Evolutionary conservation across 2,797 vertebrate species (phyloP).

Genomic region (Lagodon rhomboides): DNA sequence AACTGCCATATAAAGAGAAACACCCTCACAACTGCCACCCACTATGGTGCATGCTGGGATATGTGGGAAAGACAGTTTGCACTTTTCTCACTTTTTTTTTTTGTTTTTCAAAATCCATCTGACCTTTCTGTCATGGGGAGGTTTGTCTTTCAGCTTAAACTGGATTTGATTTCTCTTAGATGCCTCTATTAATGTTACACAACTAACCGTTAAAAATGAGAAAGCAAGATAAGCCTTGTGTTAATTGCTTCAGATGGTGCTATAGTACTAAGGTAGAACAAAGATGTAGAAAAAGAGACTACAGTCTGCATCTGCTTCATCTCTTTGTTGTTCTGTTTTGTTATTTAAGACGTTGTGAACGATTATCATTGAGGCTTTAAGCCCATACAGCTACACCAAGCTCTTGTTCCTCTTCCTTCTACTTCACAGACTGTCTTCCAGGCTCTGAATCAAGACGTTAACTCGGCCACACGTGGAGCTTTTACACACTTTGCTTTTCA

Average conservation of each 20-base stretch:
- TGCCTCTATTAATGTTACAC: conserved; percentile 59
- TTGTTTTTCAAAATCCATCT: conserved; percentile 15
- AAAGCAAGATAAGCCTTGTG: conserved; percentile 63
- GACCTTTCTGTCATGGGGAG: conserved; percentile 47
- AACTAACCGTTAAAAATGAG: conserved; percentile 49
- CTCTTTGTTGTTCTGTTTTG: conserved; percentile 44
- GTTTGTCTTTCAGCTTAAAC: conserved; percentile 58
- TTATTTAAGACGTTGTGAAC: conserved; percentile 60
- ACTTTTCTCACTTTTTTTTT: conserved; percentile 57
- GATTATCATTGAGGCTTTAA: conserved; percentile 47
- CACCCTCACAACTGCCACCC: conserved; percentile 77
- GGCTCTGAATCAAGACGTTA: conserved; percentile 31
- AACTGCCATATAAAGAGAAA: conserved; percentile 76
- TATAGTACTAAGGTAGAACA: conserved; percentile 77
- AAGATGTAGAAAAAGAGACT: conserved; percentile 64
- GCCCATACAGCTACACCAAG: conserved; percentile 44
- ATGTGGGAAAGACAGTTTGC: conserved; percentile 72
- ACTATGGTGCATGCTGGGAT: conserved; percentile 76
- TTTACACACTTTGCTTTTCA: conserved; percentile 27
- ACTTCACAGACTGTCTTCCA: conserved; percentile 69
- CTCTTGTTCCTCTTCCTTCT: conserved; percentile 23
- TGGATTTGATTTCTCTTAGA: conserved; percentile 60
- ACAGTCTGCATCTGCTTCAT: conserved; percentile 64
- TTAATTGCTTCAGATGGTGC: conserved; percentile 78
- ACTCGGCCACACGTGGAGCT: conserved; percentile 35